Base-by-base conservation (phyloP, 53 echinoderm and acorn worm genomes). In the Holothuria scabra region DNA sequence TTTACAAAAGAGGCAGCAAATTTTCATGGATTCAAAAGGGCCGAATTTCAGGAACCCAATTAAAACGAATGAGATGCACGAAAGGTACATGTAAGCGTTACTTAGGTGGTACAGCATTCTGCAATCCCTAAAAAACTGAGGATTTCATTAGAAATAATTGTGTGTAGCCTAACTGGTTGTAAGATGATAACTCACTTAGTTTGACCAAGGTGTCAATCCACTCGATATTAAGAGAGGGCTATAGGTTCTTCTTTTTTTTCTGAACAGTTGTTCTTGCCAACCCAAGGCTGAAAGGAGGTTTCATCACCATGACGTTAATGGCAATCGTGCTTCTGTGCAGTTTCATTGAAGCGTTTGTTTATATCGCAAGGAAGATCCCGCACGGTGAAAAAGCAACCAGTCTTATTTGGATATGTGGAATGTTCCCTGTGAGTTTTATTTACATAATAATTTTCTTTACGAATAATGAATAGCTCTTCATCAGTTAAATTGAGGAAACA, bases 381-480 rank as follows among this genome's bases (percentile, higher is more conserved):
- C 90, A 93, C 80, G 90, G 92, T 76, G 93, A 88, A 56, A 79
- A 93, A 33, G 85, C 89, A 55, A 88, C 90, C 24, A 71, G 93
- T 31, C 83, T 95, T 5, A 80, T 93, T 28, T 95, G 93, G 93
- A 93, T 95, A 59, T 83, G 93, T 11, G 93, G 91, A 22, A 93
- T 95, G 28, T 95, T 85, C 76, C 95, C 95, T 65, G 95, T 95
- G 59, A 84, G 95, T 79, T 26, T 28, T 7, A 29, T 16, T 2
- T 16, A 55, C 25, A 7, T 28, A 28, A n/a, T 56, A 3, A 41
- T 41, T 41, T 41, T 41, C 41, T 41, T 41, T 5, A 41, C 41
- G 28, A 62, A 62, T 28, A 4, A 62, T 25, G 52, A 52, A 52
- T 52, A 52, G 14, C 4, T 52, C 26, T 29, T 4, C 12, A n/a